Percentiles rank a stretch among this genome's conserved stretches.
Evolutionary conservation across 2,113 vertebrate species (phyloP).

Genomic region (Loxodonta africana): DNA sequence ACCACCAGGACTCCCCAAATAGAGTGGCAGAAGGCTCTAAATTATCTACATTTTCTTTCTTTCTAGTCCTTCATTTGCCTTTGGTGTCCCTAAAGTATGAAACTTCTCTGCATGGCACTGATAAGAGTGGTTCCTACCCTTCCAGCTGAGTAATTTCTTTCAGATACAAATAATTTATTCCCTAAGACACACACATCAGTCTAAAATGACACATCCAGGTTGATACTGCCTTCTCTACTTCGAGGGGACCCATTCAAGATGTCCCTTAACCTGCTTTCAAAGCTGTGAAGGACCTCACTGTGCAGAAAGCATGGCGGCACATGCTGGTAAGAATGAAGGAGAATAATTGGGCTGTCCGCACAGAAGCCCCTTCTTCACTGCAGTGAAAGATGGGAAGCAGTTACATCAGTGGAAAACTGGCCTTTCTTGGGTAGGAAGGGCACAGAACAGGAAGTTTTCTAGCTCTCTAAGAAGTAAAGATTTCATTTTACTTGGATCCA

Average conservation of each 20-base stretch:
- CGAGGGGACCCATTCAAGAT: background rate
- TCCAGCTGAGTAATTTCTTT: conserved; percentile 9
- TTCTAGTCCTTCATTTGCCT: background rate
- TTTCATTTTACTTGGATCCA: background rate
- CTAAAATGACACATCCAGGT: conserved; percentile 35
- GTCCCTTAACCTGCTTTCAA: conserved; percentile 15
- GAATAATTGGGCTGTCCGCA: background rate
- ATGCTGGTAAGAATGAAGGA: background rate
- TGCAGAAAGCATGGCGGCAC: background rate
- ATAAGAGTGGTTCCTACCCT: background rate
- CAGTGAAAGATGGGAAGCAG: background rate
- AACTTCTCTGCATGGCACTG: background rate
- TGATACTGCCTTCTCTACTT: background rate
- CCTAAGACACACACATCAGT: conserved; percentile 41
- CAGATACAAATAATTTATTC: conserved; percentile 44
- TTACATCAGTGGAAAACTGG: background rate
- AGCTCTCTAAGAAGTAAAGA: background rate
- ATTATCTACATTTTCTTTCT: background rate
- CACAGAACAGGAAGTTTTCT: background rate
- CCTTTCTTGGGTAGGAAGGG: conserved; percentile 12
- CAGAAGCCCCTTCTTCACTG: background rate
- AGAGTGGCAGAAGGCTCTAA: background rate
- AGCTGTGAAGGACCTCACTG: background rate
- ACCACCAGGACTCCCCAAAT: no score
- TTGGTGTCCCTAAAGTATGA: background rate